Evolutionary conservation across 1,140 invertebrate genomes (phyloP).

Genomic region (Neodiprion pinetum): DNA sequence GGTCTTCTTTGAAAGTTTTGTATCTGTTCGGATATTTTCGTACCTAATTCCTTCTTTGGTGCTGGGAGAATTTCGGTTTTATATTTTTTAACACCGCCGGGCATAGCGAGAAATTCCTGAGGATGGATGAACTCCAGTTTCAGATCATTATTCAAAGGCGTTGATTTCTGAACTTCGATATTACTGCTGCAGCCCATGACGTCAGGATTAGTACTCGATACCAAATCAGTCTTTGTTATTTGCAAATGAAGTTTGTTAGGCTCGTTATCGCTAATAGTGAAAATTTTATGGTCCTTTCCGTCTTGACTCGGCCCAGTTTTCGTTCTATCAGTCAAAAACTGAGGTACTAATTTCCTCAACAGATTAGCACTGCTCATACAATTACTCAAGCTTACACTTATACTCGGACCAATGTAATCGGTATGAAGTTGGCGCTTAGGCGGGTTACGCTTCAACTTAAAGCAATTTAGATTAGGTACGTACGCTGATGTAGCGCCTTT

Average conservation of each 20-base stretch:
- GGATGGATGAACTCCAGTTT: conserved; percentile 11
- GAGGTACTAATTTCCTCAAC: background rate
- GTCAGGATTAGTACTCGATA: conserved; percentile 75
- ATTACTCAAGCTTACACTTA: too few relatives aligned
- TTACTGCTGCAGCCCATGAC: conserved; percentile 64
- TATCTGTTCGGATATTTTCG: conserved; percentile 40
- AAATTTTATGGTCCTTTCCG: conserved; percentile 36
- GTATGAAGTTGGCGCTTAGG: too few relatives aligned
- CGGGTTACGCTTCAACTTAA: conserved; percentile 40
- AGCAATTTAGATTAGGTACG: conserved; percentile 65
- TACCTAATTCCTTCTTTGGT: conserved; percentile 37
- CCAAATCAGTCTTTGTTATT: conserved; percentile 71
- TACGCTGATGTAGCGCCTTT: conserved; percentile 74
- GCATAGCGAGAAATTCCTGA: background rate
- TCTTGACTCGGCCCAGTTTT: conserved; percentile 15
- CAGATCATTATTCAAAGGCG: conserved; percentile 13
- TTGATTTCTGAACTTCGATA: conserved; percentile 43
- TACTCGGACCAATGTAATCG: too few relatives aligned
- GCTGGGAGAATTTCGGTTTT: conserved; percentile 26
- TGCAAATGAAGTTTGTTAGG: conserved; percentile 58
- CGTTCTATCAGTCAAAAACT: background rate
- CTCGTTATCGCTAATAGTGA: conserved; percentile 46
- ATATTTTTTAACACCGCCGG: conserved; percentile 5
- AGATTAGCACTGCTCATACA: too few relatives aligned
- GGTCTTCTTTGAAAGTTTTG: conserved; percentile 40